Evolutionary conservation across 2,888 invertebrate genomes (phyloP), one percentile per base, ranked within the genome.

Genomic region (Seira sanloemensis): DNA sequence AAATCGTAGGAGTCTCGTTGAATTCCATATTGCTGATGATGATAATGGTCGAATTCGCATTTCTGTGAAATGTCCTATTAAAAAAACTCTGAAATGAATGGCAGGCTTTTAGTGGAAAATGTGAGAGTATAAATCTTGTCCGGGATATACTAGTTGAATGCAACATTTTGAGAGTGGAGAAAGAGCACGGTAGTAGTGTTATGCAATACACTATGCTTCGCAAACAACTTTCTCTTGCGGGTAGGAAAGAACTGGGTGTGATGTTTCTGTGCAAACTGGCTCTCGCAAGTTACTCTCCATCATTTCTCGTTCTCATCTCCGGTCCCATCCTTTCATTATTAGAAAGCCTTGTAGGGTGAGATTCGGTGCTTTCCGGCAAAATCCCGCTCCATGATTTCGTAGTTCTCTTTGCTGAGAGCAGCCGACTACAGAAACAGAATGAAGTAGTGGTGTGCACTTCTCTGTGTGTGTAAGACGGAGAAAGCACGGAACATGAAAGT

Each of bases 341-440:
- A 7, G 37, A 4, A 37, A 37, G 37, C n/a, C n/a, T n/a, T n/a
- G 37, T 4, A 37, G 12, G 37, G 37, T 7, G 5, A 7, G 21
- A 25, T 69, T 69, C 69, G 69, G 69, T 37, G 4, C 4, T 69
- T 26, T n/a, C 37, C 69, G 69, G 69, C 16, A 18, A 27, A 69
- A 7, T 67, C 67, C 24, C 67, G 69, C 69, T 69, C 18, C 69
- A 69, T 12, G 37, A 37, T 7, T 37, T 37, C 37, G 5, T 37
- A 7, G 4, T 12, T 37, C 5, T 7, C 37, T 37, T 37, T 37
- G 37, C 37, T 12, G n/a, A n/a, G n/a, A n/a, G n/a, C n/a, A n/a
- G n/a, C n/a, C n/a, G n/a, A n/a, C n/a, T n/a, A n/a, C n/a, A n/a
- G n/a, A n/a, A n/a, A n/a, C n/a, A n/a, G n/a, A n/a, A n/a, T n/a